Evolutionary conservation across 2,113 vertebrate species (phyloP), one percentile per base, ranked within the genome.

Genomic region (Apodemus speciosus): DNA sequence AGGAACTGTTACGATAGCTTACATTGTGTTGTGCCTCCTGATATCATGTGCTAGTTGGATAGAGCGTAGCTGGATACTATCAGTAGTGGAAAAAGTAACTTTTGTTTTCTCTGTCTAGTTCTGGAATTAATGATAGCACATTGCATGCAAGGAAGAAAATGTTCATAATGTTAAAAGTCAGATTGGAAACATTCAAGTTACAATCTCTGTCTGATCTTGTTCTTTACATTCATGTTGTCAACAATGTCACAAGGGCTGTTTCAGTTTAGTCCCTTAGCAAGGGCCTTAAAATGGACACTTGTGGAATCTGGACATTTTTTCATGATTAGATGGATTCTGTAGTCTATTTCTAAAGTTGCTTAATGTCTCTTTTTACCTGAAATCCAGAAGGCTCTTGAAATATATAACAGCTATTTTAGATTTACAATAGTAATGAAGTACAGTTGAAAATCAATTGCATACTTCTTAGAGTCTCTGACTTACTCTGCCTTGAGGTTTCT

Each of bases 351-450:
- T 92, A 79, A 84, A 30, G 40, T 68, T 58, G 38, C 20, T 76
- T 85, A 53, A 27, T 92, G 13, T 80, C 58, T 79, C 75, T 93
- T 56, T n/a, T 58, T 62, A 64, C 32, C 38, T 13, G 53, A 95
- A 58, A 92, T 71, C 38, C 58, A 90, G 35, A 92, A 69, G 75
- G 88, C 30, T 83, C 75, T 80, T 81, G 71, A 84, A 69, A 64
- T 76, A 46, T 25, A 79, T 2, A n/a, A 5, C 18, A 92, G 66
- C 15, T 68, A 9, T n/a, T 89, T 88, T 71, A 85, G 32, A 51
- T 25, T 64, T 85, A 21, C 13, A 89, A 51, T 71, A 81, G n/a
- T 75, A 79, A 91, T 83, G 66, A 43, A 81, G 6, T 35, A 21
- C 69, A 87, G 20, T 84, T 68, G 4, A 81, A 89, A 77, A 56